Percentiles rank a stretch among this genome's conserved stretches.
Conservation (phyloP, 2,888 invertebrate species). For the Tipula vernalis region DNA sequence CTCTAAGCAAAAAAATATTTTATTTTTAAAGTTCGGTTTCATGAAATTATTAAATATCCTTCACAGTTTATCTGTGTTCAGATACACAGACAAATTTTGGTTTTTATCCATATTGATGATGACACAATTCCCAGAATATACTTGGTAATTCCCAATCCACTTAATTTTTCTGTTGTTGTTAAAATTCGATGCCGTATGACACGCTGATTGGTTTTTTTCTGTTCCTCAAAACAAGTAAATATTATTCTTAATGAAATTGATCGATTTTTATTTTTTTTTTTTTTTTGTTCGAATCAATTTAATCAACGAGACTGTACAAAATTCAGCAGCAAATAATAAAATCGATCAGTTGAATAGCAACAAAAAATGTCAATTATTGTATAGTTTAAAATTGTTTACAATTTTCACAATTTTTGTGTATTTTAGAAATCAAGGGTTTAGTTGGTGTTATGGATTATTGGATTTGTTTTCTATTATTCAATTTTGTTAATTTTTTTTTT, state of each 20-base stretch:
- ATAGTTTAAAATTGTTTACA: neutral
- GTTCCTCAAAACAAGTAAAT: neutral
- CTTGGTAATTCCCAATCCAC: neutral
- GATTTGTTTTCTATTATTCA: neutral
- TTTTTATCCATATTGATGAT: no score
- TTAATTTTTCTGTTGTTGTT: no score
- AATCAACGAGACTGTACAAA: neutral
- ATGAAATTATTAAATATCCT: no score
- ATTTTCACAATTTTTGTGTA: neutral
- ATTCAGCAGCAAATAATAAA: neutral
- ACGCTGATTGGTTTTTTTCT: neutral
- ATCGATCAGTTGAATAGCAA: neutral
- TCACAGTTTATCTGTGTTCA: no score
- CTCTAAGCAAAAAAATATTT: no score
- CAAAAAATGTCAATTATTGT: neutral
- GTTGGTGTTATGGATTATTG: neutral
- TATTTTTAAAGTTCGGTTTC: no score
- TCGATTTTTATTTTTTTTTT: neutral
- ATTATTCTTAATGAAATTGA: neutral
- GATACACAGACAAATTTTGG: no score
- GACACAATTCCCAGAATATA: neutral
- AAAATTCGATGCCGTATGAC: neutral
- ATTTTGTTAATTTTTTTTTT: neutral
- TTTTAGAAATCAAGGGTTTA: neutral
- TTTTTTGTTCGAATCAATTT: neutral